Conservation (phyloP, 2,113 vertebrate species). For the Orientallactaga bullata region DNA sequence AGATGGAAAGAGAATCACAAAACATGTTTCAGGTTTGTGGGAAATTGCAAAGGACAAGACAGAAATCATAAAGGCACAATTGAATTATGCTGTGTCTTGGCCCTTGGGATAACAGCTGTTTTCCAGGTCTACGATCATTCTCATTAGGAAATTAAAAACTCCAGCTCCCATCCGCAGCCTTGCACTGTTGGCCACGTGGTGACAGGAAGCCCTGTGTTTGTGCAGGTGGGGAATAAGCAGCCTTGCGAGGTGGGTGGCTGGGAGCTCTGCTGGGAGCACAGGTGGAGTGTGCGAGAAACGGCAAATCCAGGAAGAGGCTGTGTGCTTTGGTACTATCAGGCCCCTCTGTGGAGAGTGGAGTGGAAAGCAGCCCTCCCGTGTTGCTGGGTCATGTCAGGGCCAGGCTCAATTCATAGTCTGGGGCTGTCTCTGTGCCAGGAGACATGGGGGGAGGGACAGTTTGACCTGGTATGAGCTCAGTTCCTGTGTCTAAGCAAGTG, state of each 20-base stretch:
- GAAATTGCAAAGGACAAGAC: constrained; percentile 73
- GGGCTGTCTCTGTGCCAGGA: not conserved
- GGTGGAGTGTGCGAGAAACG: constrained; percentile 45
- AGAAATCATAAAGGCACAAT: constrained; percentile 73
- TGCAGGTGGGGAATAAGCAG: constrained; percentile 47
- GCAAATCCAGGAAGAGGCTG: constrained; percentile 23
- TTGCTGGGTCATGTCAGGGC: constrained; percentile 9
- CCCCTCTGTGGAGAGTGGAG: not conserved
- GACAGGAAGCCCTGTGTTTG: constrained; percentile 76
- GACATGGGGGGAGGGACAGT: not conserved
- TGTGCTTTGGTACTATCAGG: constrained; percentile 20
- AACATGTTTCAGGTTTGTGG: constrained; percentile 66
- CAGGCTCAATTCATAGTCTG: not conserved
- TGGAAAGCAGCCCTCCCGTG: not conserved
- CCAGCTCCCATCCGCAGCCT: not conserved
- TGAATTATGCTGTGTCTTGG: constrained; percentile 60
- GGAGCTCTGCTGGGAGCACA: constrained; percentile 31
- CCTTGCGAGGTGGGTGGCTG: constrained; percentile 53
- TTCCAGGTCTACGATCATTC: constrained; percentile 63
- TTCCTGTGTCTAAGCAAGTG: not conserved
- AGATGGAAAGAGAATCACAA: constrained; percentile 42
- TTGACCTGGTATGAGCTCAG: not conserved
- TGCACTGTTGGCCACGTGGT: constrained; percentile 38
- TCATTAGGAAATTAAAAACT: constrained; percentile 79
- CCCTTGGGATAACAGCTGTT: constrained; percentile 73